Evolutionary conservation across 2,888 invertebrate species (phyloP), one percentile per base, ranked within the genome.

Genomic region (Margaritifera margaritifera): DNA sequence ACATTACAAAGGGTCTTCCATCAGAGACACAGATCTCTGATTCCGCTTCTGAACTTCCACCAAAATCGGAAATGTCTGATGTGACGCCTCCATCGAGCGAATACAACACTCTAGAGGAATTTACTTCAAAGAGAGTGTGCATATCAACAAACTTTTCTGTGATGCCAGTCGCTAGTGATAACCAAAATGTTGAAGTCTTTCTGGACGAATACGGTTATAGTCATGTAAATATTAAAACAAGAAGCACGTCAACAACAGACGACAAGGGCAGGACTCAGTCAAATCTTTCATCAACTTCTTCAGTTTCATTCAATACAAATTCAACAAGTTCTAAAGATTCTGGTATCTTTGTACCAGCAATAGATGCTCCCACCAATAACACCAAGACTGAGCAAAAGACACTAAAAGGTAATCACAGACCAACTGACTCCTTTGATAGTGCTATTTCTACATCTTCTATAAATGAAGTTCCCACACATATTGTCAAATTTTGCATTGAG

Each of bases 341-440:
- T 6, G 83, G 83, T 20, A 69, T 82, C 50, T 66, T 74, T 22
- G 64, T 71, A 24, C 59, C 69, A 4, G 57, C 52, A 22, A 25
- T n/a, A 8, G 75, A 75, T 24, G 11, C 42, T 42, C 42, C 42
- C 42, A 42, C 15, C 42, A 15, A 11, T 42, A 42, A 42, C 15
- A 15, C 42, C 15, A 71, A 70, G 50, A 42, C 51, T 1, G 59
- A 31, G 24, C 51, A 61, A 20, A 57, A 50, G 24, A 67, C 69
- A 27, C 31, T 56, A 53, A 55, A 61, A n/a, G 20, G 31, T 42
- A 61, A 65, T 5, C 75, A 79, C 25, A 69, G 65, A 22, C 75
- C 75, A 6, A 78, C 79, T 60, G 78, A 80, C 64, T 84, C 84
- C 0, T 84, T 84, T 59, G 84, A 82, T 64, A 84, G 82, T 74